phyloP scores from a whole-genome alignment of 2,797 vertebrate genomes.

The Periophthalmus magnuspinnatus region DNA sequence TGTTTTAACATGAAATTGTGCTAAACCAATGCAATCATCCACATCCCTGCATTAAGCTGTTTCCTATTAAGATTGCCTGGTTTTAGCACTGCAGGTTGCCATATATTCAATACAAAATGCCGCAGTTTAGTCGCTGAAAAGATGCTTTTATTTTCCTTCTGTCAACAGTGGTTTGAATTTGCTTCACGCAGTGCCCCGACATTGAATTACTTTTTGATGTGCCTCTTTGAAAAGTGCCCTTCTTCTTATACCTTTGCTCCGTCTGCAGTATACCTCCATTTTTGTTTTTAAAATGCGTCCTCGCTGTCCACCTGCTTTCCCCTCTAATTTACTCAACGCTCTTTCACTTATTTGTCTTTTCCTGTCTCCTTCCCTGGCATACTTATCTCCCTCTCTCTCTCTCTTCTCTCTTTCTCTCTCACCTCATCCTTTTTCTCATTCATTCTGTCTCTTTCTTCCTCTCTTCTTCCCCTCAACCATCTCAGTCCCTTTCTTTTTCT shows the following conservation, averaged over 20 bases:
- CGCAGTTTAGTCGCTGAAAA: neutral
- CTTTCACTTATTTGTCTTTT: neutral
- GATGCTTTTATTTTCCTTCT: neutral
- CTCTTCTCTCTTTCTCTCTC: constrained; percentile 11
- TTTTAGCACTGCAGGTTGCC: neutral
- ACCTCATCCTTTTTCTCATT: too few relatives aligned
- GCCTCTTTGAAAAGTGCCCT: constrained; percentile 33
- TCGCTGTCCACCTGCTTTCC: constrained; percentile 9
- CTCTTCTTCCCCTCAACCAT: constrained; percentile 1
- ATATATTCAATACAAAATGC: neutral
- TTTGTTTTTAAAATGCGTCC: constrained; percentile 48
- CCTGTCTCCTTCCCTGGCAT: constrained; percentile 15
- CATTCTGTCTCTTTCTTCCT: constrained; percentile 42
- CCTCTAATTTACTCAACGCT: neutral
- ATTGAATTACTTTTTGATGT: constrained; percentile 38
- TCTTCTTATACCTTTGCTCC: constrained; percentile 9
- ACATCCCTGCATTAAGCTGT: too few relatives aligned
- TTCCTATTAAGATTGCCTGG: too few relatives aligned
- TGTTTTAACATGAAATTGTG: too few relatives aligned
- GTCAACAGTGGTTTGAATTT: constrained; percentile 34
- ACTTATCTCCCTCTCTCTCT: constrained; percentile 41
- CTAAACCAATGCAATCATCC: too few relatives aligned
- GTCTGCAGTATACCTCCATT: constrained; percentile 14
- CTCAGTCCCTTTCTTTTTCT: too few relatives aligned
- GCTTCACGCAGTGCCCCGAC: neutral